Evolutionary conservation across 2,113 vertebrate genomes (phyloP).

Genomic region (Passerina amoena): DNA sequence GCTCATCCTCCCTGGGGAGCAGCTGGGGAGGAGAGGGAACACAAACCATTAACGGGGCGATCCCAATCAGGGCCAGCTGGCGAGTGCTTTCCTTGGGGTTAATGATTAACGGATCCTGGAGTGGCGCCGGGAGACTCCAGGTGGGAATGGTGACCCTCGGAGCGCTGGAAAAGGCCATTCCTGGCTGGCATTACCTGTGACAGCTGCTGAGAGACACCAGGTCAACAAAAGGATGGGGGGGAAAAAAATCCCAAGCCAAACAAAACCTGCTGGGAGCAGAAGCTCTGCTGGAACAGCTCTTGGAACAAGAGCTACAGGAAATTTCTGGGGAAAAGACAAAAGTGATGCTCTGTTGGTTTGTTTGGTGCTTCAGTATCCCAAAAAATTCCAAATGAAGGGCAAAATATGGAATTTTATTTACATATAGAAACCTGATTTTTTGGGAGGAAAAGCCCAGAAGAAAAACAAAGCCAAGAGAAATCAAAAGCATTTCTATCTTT

Average conservation of each 20-base stretch:
- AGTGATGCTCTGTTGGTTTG: too few relatives aligned
- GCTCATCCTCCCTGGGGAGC: not conserved
- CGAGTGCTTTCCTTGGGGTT: not conserved
- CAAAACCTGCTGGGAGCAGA: not conserved
- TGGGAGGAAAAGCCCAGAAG: not conserved
- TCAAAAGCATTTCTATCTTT: not conserved
- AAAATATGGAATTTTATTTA: not conserved
- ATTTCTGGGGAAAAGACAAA: not conserved
- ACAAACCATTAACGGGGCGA: not conserved
- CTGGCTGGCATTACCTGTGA: not conserved
- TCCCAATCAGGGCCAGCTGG: slow-evolving; percentile 1
- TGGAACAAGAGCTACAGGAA: not conserved
- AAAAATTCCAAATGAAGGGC: not conserved
- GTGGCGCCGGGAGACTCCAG: not conserved
- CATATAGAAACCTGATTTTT: not conserved
- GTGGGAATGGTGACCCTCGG: not conserved
- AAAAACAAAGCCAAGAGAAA: not conserved
- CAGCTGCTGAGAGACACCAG: not conserved
- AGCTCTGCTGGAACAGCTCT: not conserved
- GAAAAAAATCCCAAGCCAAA: not conserved
- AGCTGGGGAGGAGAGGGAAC: not conserved
- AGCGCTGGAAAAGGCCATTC: not conserved
- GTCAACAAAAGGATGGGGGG: not conserved
- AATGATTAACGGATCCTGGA: not conserved
- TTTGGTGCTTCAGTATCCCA: not conserved